These are phyloP conservation scores for Dryobates pubescens DNA, from an alignment of 2,797 vertebrate genomes.

Conservation along the genomic window DNA sequence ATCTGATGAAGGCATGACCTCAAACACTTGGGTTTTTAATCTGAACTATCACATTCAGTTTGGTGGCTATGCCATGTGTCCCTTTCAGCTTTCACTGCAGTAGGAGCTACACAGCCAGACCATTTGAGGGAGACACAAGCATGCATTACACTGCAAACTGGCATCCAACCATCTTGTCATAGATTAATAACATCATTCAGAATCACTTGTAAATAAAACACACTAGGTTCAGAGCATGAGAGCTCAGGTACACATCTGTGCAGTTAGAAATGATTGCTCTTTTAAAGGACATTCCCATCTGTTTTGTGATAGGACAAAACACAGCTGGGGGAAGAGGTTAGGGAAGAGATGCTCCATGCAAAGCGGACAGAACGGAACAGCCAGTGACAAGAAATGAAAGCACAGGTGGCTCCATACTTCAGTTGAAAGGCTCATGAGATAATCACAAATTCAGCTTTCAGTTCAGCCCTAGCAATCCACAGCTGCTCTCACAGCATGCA, in stretches of 20 bases:
- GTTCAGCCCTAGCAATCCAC: not conserved
- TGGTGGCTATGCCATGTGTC: not conserved
- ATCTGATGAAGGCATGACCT: not conserved
- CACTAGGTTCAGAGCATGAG: constrained; percentile 24
- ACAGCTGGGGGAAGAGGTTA: not conserved
- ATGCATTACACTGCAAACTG: constrained; percentile 18
- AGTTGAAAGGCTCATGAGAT: not conserved
- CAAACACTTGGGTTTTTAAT: not conserved
- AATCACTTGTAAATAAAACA: constrained; percentile 70
- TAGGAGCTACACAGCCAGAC: not conserved
- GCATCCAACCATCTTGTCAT: constrained; percentile 27
- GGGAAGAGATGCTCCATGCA: constrained; percentile 60
- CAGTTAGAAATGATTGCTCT: constrained; percentile 42
- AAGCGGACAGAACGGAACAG: constrained; percentile 64
- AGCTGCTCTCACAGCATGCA: not conserved
- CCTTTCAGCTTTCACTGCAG: not conserved
- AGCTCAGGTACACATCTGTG: constrained; percentile 47
- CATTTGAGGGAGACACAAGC: constrained; percentile 65
- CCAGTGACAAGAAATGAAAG: constrained; percentile 24
- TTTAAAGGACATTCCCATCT: constrained; percentile 85
- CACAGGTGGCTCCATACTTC: constrained; percentile 69
- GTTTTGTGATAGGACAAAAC: constrained; percentile 86
- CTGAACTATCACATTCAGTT: not conserved
- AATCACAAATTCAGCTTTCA: not conserved
- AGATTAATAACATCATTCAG: constrained; percentile 8